A percentile compares a stretch with the other conserved stretches of the same genome.
Evolutionary conservation across 2,888 invertebrate genomes (phyloP).

Genomic region (Zhuqinia jingwanae): DNA sequence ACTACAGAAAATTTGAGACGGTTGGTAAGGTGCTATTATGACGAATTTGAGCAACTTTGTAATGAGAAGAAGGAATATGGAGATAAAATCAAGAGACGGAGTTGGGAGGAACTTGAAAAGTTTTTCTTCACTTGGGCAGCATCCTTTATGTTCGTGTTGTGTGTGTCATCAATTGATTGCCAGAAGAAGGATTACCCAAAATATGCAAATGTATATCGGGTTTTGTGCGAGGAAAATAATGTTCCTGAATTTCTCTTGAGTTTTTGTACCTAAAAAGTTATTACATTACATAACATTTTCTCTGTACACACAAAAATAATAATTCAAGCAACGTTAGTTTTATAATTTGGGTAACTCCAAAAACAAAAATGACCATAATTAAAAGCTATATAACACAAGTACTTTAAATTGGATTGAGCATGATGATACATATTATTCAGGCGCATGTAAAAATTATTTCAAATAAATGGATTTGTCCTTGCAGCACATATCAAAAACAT

Average conservation of each 20-base stretch:
- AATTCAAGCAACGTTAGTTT: too few species aligned
- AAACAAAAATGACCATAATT: too few species aligned
- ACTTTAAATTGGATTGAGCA: too few species aligned
- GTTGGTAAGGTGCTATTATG: slow-evolving; percentile 64
- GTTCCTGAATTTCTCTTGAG: slow-evolving; percentile 57
- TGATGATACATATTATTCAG: too few species aligned
- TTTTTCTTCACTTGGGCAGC: slow-evolving; percentile 75
- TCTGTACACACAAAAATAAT: too few species aligned
- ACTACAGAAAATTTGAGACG: slow-evolving; percentile 49
- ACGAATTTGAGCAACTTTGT: slow-evolving; percentile 58
- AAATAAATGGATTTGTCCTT: too few species aligned
- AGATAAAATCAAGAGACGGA: slow-evolving; percentile 42
- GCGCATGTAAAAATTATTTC: too few species aligned
- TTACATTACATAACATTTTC: too few species aligned
- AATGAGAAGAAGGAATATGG: slow-evolving; percentile 5
- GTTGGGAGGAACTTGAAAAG: slow-evolving; percentile 66
- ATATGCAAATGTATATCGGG: slow-evolving; percentile 56
- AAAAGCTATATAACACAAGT: too few species aligned
- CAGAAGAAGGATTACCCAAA: slow-evolving; percentile 57
- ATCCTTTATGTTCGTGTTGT: slow-evolving; percentile 50
- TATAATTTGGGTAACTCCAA: too few species aligned
- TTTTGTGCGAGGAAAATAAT: slow-evolving; percentile 60
- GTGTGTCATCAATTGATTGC: slow-evolving; percentile 41
- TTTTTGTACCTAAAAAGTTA: slow-evolving; percentile 1
- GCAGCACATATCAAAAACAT: too few species aligned